Conservation (phyloP, 2,888 invertebrate species). For the Empis livida region DNA sequence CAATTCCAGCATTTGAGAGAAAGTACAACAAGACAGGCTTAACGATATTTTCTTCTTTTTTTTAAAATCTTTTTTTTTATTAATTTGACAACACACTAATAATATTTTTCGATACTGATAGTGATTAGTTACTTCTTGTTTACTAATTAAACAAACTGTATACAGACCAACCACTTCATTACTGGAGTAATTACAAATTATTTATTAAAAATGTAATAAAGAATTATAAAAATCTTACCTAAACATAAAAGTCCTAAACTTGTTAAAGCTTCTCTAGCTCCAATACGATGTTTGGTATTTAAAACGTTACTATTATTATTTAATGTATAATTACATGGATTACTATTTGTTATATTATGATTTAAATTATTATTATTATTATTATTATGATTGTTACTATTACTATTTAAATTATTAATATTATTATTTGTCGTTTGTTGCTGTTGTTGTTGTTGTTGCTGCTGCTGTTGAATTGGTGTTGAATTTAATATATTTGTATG, state of each 20-base stretch:
- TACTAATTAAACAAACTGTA: no score
- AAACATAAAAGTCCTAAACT: constrained; percentile 75
- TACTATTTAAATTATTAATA: constrained; percentile 17
- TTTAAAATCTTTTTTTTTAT: no score
- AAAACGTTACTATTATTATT: constrained; percentile 43
- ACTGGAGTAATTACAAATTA: no score
- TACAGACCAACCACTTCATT: no score
- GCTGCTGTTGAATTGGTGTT: constrained; percentile 13
- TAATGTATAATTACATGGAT: constrained; percentile 14
- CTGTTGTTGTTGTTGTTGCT: constrained; percentile 9
- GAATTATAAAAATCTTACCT: constrained; percentile 25
- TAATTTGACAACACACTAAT: no score
- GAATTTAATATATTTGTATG: constrained; percentile 29
- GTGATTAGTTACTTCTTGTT: no score
- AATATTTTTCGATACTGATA: no score
- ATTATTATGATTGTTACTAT: constrained; percentile 12
- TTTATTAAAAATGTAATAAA: no score
- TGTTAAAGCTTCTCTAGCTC: constrained; percentile 66
- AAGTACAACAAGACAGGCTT: no score
- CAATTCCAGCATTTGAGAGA: no score
- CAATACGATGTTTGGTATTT: constrained; percentile 40
- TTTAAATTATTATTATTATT: constrained; percentile 19
- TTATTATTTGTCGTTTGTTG: constrained; percentile 10
- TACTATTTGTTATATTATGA: constrained; percentile 5
- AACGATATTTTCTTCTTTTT: no score